Evolutionary conservation across 2,797 vertebrate species (phyloP), one percentile per base, ranked within the genome.

Genomic region (Acrocephalus scirpaceus): DNA sequence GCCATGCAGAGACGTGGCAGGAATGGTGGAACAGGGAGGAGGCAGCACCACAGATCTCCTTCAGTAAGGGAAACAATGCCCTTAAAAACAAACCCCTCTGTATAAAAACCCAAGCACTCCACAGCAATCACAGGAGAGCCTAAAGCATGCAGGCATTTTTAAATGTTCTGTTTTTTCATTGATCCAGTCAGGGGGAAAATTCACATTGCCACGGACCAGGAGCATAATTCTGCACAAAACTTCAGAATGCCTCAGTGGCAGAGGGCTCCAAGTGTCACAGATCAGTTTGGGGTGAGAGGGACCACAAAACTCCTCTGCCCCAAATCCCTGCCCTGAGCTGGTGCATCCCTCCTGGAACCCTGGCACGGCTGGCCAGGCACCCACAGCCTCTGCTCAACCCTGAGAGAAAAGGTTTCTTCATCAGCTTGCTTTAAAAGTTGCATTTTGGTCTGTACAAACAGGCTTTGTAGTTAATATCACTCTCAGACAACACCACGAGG

Each of bases 181-280:
- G 14, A 8, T 1, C 34, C 67, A 10, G 44, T 2, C 61, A 12
- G 48, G 73, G 58, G 5, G 45, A 47, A 32, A 86, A 87, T 16
- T 72, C 5, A 1, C 5, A 1, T 34, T 40, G 47, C 8, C 56
- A 34, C 1, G 0, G 58, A 5, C 1, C 0, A 11, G 7, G 11
- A 19, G 25, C 13, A 5, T 2, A 25, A 36, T 36, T 15, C 3
- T 6, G 3, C 2, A 0, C 0, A 1, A 10, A n/a, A 47, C 8
- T 29, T 40, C 21, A 10, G 70, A 21, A 4, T 9, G 22, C 8
- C 54, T 29, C 3, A 3, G 3, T 20, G 79, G 67, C 11, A 38
- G 27, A 50, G 36, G 9, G 27, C 7, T 45, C 8, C 1, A 25
- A 2, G 34, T 38, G 22, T 1, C 71, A 3, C 40, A 6, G 42